Evolutionary conservation across 2,797 vertebrate species (phyloP).

Genomic region (Dendrocincla fuliginosa): DNA sequence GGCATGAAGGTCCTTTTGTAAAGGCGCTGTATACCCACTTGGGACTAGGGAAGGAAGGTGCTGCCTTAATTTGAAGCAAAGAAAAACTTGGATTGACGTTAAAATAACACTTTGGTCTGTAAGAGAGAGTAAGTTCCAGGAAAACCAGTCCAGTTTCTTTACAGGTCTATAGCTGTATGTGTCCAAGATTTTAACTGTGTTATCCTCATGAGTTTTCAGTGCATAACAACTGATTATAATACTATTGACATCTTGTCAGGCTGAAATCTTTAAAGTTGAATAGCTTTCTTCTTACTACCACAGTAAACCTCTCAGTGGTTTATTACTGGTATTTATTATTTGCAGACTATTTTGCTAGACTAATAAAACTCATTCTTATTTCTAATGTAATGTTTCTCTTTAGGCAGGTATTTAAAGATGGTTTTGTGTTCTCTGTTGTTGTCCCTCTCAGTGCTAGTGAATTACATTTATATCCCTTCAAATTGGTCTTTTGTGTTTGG

Average conservation of each 20-base stretch:
- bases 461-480: not conserved
- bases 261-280: not conserved
- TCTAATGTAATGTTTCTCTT: conserved; percentile 1
- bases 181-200: not conserved
- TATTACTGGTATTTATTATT: conserved; percentile 36
- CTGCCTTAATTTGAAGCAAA: not conserved
- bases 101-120: not conserved
- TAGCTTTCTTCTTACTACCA: not conserved
- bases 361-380: conserved; percentile 24
- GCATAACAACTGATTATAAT: not conserved
- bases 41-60: rapidly evolving
- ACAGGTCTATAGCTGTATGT: not conserved
- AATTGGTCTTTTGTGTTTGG: not conserved
- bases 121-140: not conserved
- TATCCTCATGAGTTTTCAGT: not conserved
- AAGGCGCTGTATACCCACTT: not conserved
- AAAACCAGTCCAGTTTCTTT: not conserved
- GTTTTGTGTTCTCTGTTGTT: not conserved
- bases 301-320: conserved; percentile 27
- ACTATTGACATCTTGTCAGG: not conserved
- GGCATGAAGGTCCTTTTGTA: not conserved
- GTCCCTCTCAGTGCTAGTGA: not conserved
- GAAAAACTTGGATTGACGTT: not conserved
- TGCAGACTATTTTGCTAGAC: conserved; percentile 24
- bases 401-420: conserved; percentile 8